phyloP scores from a whole-genome alignment of 2,888 invertebrate genomes.

The Lucinisca nassula region DNA sequence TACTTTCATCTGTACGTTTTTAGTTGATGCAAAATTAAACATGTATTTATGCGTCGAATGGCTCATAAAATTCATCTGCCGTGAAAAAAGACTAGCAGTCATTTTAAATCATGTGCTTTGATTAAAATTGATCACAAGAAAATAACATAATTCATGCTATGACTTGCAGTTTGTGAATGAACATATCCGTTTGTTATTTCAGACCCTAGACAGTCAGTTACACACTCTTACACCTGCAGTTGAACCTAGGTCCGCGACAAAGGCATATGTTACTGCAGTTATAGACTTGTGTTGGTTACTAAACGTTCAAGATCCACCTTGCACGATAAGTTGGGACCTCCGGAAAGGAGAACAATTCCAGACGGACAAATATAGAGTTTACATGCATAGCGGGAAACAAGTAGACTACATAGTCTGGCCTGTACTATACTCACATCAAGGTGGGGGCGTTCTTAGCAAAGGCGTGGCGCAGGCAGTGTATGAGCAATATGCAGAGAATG shows the following conservation, averaged over 20 bases:
- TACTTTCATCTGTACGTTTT: no score
- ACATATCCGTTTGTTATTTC: no score
- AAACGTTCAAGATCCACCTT: constrained; percentile 4
- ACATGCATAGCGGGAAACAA: neutral
- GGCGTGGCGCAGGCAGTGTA: constrained; percentile 3
- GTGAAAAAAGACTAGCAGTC: no score
- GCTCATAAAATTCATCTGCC: no score
- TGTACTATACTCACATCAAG: neutral
- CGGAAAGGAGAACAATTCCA: neutral
- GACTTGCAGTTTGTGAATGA: no score
- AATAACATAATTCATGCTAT: no score
- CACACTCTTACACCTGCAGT: neutral
- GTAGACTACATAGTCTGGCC: constrained; percentile 17
- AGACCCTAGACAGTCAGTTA: neutral
- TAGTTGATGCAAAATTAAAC: no score
- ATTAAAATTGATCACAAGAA: no score
- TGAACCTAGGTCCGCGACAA: neutral
- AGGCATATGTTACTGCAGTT: neutral
- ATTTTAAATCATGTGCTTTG: no score
- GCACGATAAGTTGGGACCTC: neutral
- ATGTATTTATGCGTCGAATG: no score
- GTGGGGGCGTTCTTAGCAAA: neutral
- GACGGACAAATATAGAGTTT: neutral
- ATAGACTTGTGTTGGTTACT: neutral
- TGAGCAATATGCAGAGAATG: neutral